Percentiles rank a stretch among this genome's conserved stretches.
phyloP scores from a whole-genome alignment of 2,888 invertebrate genomes.

The Arrhopalites spinosus region DNA sequence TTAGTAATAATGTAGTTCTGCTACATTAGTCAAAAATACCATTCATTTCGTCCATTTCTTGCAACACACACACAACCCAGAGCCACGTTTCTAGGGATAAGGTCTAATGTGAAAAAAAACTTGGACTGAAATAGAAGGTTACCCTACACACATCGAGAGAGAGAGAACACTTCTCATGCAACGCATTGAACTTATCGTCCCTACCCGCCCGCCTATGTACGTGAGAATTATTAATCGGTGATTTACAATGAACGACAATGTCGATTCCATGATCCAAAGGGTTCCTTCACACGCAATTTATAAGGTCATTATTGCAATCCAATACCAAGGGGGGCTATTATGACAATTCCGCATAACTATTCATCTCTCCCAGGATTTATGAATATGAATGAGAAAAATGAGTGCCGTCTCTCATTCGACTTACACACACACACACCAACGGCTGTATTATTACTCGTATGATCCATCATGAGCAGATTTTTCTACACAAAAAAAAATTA shows the following conservation, averaged over 20 bases:
- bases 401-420: too few species aligned
- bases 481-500: not conserved
- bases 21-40: slow-evolving; percentile 30
- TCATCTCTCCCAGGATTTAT: slow-evolving; percentile 12
- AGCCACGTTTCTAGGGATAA: slow-evolving; percentile 3
- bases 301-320: slow-evolving; percentile 26
- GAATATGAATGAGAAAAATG: slow-evolving; percentile 20
- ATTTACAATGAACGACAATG: slow-evolving; percentile 16
- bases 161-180: slow-evolving; percentile 22
- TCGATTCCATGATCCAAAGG: slow-evolving; percentile 19
- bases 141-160: not conserved
- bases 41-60: slow-evolving; percentile 19
- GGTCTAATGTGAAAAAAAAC: not conserved
- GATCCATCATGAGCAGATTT: not conserved
- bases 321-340: slow-evolving; percentile 3
- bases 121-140: not conserved
- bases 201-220: not conserved
- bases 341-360: slow-evolving; percentile 1
- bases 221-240: slow-evolving; percentile 23
- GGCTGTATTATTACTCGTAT: too few species aligned
- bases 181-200: slow-evolving; percentile 22
- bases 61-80: slow-evolving; percentile 2
- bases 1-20: slow-evolving; percentile 20
- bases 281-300: slow-evolving; percentile 25
- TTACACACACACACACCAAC: too few species aligned